Percentiles rank a stretch among this genome's conserved stretches.
Conservation (phyloP, 2,113 vertebrate species). For the Phrynocephalus versicolor region DNA sequence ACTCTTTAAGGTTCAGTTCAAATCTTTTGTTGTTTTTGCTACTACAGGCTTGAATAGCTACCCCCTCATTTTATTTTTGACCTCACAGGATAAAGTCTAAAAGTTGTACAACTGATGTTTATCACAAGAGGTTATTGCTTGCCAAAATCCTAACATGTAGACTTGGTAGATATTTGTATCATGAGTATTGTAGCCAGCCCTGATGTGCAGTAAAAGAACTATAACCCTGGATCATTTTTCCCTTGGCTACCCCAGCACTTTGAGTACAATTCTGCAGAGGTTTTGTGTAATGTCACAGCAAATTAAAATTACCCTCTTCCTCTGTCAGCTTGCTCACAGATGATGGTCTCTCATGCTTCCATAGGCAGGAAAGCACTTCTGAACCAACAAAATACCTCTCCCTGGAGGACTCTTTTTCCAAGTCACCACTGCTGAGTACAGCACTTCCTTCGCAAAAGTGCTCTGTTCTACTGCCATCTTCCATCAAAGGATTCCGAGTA, state of each 20-base stretch:
- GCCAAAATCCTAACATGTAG: not conserved
- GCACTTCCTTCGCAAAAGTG: conserved; percentile 20
- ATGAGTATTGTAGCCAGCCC: not conserved
- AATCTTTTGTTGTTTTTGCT: not conserved
- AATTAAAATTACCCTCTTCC: conserved; percentile 20
- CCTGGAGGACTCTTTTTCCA: conserved; percentile 5
- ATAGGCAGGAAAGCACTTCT: not conserved
- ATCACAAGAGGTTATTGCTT: not conserved
- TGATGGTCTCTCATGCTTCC: not conserved
- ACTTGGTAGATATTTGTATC: not conserved
- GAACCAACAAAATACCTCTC: conserved; percentile 6
- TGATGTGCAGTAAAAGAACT: not conserved
- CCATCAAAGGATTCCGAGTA: not conserved
- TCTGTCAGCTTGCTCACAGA: not conserved
- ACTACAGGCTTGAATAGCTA: not conserved
- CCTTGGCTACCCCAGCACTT: not conserved
- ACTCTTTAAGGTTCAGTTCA: not conserved
- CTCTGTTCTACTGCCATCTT: not conserved
- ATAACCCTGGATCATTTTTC: not conserved
- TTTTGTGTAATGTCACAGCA: conserved; percentile 2
- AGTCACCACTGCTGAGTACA: not conserved
- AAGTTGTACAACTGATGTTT: not conserved
- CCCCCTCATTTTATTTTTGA: not conserved
- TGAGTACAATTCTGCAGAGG: not conserved
- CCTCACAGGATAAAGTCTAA: not conserved